Evolutionary conservation across 2,113 vertebrate genomes (phyloP).

Genomic region (Dascyllus trimaculatus): DNA sequence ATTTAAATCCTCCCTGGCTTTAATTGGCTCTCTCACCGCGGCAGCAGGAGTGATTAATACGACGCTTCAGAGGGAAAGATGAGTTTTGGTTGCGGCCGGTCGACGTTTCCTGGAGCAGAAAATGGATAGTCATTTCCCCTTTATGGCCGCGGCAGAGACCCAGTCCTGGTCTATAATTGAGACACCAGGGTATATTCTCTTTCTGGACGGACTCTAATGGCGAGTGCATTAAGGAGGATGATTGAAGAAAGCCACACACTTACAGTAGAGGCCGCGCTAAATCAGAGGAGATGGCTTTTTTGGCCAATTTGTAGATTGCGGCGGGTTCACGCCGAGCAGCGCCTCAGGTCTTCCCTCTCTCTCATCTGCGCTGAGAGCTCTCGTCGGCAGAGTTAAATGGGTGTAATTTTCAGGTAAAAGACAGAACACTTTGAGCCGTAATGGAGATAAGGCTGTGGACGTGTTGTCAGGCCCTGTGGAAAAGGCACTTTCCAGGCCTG

Average conservation of each 20-base stretch:
- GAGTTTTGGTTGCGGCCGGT: no score
- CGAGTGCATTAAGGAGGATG: conserved; percentile 82
- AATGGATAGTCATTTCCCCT: conserved; percentile 79
- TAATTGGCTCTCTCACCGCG: conserved; percentile 68
- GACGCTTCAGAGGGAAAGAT: conserved; percentile 66
- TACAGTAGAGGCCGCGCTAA: conserved; percentile 74
- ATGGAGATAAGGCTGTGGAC: conserved; percentile 58
- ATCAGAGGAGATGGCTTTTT: conserved; percentile 77
- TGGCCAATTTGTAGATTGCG: conserved; percentile 74
- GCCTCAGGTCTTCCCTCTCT: conserved; percentile 59
- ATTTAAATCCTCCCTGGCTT: no score
- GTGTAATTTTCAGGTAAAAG: conserved; percentile 73
- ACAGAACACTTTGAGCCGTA: conserved; percentile 64
- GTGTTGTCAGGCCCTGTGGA: conserved; percentile 61
- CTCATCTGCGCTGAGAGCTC: conserved; percentile 63
- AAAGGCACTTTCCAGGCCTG: conserved; percentile 42
- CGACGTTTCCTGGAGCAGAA: conserved; percentile 81
- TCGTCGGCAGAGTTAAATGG: conserved; percentile 76
- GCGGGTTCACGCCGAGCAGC: conserved; percentile 60
- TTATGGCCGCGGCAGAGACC: conserved; percentile 75
- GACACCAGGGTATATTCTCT: conserved; percentile 81
- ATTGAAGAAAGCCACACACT: conserved; percentile 81
- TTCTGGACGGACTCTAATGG: conserved; percentile 81
- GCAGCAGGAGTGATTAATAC: conserved; percentile 68
- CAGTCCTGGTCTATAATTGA: conserved; percentile 80